Evolutionary conservation across 2,888 invertebrate genomes (phyloP), one percentile per base, ranked within the genome.

Genomic region (Pachliopta kotzebuea): DNA sequence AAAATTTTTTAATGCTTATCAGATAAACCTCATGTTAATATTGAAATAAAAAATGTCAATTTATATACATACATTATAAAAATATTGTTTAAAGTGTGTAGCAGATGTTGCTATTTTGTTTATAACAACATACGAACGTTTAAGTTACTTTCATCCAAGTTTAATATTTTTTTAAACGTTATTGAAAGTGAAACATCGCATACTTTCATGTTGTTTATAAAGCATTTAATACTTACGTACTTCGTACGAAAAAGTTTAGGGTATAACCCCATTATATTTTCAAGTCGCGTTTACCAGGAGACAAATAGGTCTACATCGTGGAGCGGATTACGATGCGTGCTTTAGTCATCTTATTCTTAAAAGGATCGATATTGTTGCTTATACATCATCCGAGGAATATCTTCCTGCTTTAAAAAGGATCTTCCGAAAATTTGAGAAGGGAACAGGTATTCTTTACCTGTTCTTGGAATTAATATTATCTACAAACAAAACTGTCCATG

Each of bases 371-470:
- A 86, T 86, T 83, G 85, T 86, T 86, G 85, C 83, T 84, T 87
- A 84, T 86, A 84, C 85, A 82, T 81, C 80, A 76, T 76, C 45
- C 73, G 72, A 74, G 72, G 72, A 75, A 76, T 74, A 70, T 76
- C 77, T 81, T 81, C 79, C 81, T 85, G 83, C 81, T 82, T 81
- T 83, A 82, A 80, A n/a, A 81, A 80, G 82, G 83, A 84, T 85
- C 79, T 81, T 81, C 18, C 76, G 86, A 88, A 87, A 87, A 88
- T 88, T 88, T 86, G 87, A 88, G 88, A 84, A 86, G 83, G 80
- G 78, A 74, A 77, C 79, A 23, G 60, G 60, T 37, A 65, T 78
- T 83, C 83, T 81, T 85, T 85, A 85, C 85, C 79, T 81, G 85
- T 83, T 80, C 86, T 81, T 68, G 61, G 83, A 80, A 85, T 63